Base-by-base conservation (phyloP, 2,797 vertebrate genomes). In the Liparis tanakae region DNA sequence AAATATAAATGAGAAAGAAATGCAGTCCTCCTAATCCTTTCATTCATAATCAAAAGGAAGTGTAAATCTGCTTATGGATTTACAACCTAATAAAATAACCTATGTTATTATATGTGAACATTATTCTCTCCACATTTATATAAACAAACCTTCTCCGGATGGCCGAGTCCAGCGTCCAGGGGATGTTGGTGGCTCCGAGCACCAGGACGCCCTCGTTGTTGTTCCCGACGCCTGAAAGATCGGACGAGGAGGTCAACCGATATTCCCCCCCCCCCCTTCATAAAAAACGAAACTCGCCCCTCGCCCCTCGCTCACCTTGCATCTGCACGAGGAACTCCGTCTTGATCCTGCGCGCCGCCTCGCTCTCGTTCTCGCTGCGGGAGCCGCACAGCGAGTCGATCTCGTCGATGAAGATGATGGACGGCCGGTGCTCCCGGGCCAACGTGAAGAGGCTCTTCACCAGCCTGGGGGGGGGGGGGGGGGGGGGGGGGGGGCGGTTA, bases 331-430 rank as follows among this genome's bases (percentile, higher is more conserved):
- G 93, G 88, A 99, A 99, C 79, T 99, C 97, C 0, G 97, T 98
- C 91, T 98, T 99, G 82, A 99, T 99, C 61, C 97, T 93, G 13
- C 97, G 94, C 0, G 97, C 97, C 3, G 96, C 96, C 80, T 98
- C 97, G 0, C 97, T 99, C 92, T 98, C 97, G 74, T 98, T 98
- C 90, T 98, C 97, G 64, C 96, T 98, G 84, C 97, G 94, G 56
- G 97, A 98, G 33, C 96, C 96, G 1, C 97, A 99, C 7, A 98
- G 93, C 15, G 97, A 99, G 90, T 98, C 97, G 20, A 98, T 94
- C 91, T 99, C 97, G 75, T 99, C 97, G 39, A 98, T 98, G 91
- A 99, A 98, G 79, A 98, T 98, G 88, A 99, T 98, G 0, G 97
- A 98, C 44, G 97, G 97, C 68, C 95, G 96, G 91, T 97, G 94